These are phyloP conservation scores for Gymnocheta viridis DNA, from an alignment of 2,888 invertebrate species.

Conservation along the genomic window DNA sequence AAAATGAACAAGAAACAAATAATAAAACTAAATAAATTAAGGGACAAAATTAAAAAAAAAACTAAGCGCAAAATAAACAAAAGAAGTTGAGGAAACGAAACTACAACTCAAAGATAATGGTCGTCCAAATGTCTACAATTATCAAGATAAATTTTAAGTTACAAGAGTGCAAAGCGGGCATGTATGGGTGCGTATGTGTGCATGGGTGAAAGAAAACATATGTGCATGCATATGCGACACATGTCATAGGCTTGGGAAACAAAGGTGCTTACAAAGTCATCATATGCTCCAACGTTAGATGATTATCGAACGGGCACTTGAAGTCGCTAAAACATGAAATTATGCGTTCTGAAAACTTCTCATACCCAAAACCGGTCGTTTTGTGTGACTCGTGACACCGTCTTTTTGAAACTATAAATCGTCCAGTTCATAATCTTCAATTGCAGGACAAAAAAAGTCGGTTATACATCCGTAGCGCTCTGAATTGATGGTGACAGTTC, in stretches of 20 bases:
- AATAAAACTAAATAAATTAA: background rate
- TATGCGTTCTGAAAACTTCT: too few relatives aligned
- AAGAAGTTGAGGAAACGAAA: constrained; percentile 27
- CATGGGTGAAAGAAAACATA: background rate
- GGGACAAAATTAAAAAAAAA: background rate
- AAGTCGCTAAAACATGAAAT: too few relatives aligned
- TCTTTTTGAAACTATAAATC: too few relatives aligned
- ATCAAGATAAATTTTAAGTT: constrained; percentile 52
- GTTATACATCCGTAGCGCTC: too few relatives aligned
- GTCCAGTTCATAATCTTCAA: too few relatives aligned
- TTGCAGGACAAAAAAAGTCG: too few relatives aligned
- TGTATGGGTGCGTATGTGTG: background rate
- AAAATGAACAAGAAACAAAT: constrained; percentile 13
- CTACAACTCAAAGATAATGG: constrained; percentile 59
- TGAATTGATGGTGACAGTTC: too few relatives aligned
- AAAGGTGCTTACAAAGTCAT: background rate
- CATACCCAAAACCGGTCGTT: too few relatives aligned
- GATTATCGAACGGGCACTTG: too few relatives aligned
- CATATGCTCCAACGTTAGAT: too few relatives aligned
- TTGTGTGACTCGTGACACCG: too few relatives aligned
- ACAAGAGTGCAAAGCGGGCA: constrained; percentile 39
- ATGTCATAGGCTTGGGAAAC: background rate
- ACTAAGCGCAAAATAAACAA: constrained; percentile 13
- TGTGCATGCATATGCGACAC: background rate
- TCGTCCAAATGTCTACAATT: constrained; percentile 70